Conservation (phyloP, 2,113 vertebrate genomes). For the Eulemur macaco region DNA sequence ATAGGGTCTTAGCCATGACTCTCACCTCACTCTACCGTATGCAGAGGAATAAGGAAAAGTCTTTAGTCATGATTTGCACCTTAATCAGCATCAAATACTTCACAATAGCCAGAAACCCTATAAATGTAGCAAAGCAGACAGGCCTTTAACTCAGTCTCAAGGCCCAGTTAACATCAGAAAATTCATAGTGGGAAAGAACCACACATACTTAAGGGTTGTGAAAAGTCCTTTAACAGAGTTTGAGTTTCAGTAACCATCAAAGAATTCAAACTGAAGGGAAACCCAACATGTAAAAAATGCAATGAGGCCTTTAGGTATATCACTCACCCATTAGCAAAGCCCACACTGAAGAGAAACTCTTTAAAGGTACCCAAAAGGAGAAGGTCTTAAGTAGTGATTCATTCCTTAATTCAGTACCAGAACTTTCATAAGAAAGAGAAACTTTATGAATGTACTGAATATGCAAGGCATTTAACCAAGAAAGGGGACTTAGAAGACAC, state of each 20-base stretch:
- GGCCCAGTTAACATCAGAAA: conserved; percentile 23
- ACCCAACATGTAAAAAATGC: background rate
- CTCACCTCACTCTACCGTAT: background rate
- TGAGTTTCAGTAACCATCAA: conserved; percentile 35
- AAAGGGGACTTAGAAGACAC: background rate
- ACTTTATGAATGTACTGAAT: background rate
- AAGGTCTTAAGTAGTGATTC: background rate
- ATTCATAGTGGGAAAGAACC: conserved; percentile 11
- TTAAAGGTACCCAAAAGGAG: conserved; percentile 10
- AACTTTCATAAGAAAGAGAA: background rate
- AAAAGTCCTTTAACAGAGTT: conserved; percentile 36
- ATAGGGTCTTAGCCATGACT: background rate
- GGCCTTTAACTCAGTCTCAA: conserved; percentile 14
- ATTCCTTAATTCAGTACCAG: conserved; percentile 15
- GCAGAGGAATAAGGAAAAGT: conserved; percentile 30
- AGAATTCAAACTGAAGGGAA: conserved; percentile 37
- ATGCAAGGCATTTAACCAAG: background rate
- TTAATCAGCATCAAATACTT: conserved; percentile 32
- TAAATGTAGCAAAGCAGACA: conserved; percentile 11
- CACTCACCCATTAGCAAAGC: background rate
- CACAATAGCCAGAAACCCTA: background rate
- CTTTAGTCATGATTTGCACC: background rate
- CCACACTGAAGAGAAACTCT: background rate
- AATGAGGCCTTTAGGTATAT: background rate
- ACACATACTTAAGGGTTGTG: conserved; percentile 20